Base-by-base conservation (phyloP, 2,797 vertebrate species). In the Buphagus erythrorhynchus region DNA sequence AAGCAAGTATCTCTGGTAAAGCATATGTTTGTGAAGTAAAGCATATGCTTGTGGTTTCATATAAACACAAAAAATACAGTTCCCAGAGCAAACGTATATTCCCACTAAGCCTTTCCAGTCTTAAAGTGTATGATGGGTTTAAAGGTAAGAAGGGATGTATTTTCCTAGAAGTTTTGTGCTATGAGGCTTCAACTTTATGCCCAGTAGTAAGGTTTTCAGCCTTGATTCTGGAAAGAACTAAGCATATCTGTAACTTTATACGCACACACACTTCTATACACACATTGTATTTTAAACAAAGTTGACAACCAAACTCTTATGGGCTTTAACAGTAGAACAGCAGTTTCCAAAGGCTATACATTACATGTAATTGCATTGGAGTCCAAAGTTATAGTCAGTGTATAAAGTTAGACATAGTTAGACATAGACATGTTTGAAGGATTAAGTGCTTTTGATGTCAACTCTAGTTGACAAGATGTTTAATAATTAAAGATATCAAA, bases 201-300 rank as follows among this genome's bases (percentile, higher is more conserved):
- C 25, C 35, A 48, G 28, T 25, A 63, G 10, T 18, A 14, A 38
- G 31, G 52, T 62, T 88, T 81, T 62, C 54, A 88, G 31, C 20
- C n/a, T 76, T 18, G 13, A 38, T 67, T 86, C 16, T 35, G 52
- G n/a, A 45, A 80, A 73, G 18, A 74, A 9, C 12, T 33, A 31
- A 75, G 10, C 38, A 21, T 6, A 8, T 29, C 33, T 83, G 21
- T 73, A 20, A 38, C 52, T 76, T 55, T 20, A 35, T 17, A 83
- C 9, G 29, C 1, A 38, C 5, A 43, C 1, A n/a, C 3, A 45
- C 0, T 57, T 4, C 36, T 20, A 2, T 25, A 21, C 7, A 45
- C 16, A 62, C 25, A 9, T 6, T 2, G 0, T 51, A 49, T 74
- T 88, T 84, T 55, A 86, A 90, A 63, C 29, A 6, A 52, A 71